These are phyloP conservation scores for Allolobophora icterica DNA, from an alignment of 2,888 invertebrate species.

Conservation along the genomic window DNA sequence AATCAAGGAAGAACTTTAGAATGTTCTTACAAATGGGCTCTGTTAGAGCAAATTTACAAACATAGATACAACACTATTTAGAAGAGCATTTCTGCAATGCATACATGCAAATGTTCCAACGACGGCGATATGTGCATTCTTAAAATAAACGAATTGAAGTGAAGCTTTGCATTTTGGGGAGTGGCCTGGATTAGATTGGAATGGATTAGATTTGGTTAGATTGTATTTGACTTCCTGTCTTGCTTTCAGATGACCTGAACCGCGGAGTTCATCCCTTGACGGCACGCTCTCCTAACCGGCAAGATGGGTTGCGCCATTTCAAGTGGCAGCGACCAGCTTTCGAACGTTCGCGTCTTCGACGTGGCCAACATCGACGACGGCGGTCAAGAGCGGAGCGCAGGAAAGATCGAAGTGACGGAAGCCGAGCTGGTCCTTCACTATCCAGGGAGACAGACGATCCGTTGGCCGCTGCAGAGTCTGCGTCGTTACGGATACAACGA, in stretches of 20 bases:
- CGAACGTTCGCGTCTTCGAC: constrained; percentile 69
- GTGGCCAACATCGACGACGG: constrained; percentile 85
- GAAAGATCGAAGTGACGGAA: constrained; percentile 86
- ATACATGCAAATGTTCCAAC: too few species aligned
- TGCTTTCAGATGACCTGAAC: background rate
- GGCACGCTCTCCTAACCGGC: too few species aligned
- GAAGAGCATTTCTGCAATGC: too few species aligned
- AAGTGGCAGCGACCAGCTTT: background rate
- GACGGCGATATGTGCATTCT: too few species aligned
- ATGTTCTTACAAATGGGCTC: too few species aligned
- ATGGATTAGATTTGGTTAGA: too few species aligned
- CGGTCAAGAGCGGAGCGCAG: constrained; percentile 78
- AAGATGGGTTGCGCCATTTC: background rate
- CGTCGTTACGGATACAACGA: constrained; percentile 87
- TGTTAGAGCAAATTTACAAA: too few species aligned
- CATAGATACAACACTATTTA: too few species aligned
- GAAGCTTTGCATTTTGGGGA: too few species aligned
- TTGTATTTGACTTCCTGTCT: background rate
- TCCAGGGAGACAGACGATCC: constrained; percentile 80
- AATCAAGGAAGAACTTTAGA: too few species aligned
- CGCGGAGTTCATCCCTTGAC: background rate
- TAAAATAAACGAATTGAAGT: too few species aligned
- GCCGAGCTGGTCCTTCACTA: constrained; percentile 81
- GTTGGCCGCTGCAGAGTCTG: constrained; percentile 88
- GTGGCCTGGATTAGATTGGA: too few species aligned